phyloP scores from a whole-genome alignment of 2,113 vertebrate genomes.

The Strix uralensis region DNA sequence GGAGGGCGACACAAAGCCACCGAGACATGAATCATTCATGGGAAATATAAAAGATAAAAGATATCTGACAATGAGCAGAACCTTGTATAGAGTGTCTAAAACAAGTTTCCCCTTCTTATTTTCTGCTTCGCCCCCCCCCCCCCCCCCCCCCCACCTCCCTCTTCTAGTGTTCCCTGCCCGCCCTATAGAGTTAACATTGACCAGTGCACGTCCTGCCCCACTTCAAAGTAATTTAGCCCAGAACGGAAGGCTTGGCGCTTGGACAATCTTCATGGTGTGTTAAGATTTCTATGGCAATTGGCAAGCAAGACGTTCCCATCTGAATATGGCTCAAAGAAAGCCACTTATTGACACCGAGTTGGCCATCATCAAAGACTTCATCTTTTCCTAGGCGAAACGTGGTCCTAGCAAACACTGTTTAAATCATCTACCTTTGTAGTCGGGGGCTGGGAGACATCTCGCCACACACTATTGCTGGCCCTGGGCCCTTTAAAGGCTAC shows the following conservation, averaged over 20 bases:
- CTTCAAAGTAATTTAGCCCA: constrained; percentile 91
- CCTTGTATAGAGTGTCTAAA: constrained; percentile 90
- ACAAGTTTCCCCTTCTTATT: constrained; percentile 89
- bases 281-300: constrained; percentile 94
- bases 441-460: constrained; percentile 42
- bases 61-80: constrained; percentile 88
- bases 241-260: constrained; percentile 88
- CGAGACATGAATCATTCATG: constrained; percentile 94
- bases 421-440: constrained; percentile 74
- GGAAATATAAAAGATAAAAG: constrained; percentile 95
- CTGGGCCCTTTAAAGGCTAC: constrained; percentile 20
- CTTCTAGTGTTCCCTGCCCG: constrained; percentile 84
- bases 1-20: constrained; percentile 83
- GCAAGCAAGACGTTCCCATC: constrained; percentile 85
- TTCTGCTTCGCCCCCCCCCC: constrained; percentile 78
- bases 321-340: constrained; percentile 86
- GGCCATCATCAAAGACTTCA: constrained; percentile 87
- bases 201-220: constrained; percentile 87
- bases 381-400: constrained; percentile 70
- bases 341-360: constrained; percentile 88
- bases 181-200: constrained; percentile 90
- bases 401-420: constrained; percentile 61
- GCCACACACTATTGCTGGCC: constrained; percentile 32
- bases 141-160: constrained; percentile 75
- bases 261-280: constrained; percentile 93